Evolutionary conservation across 1,140 invertebrate species (phyloP).

Genomic region (Cheumatopsyche charites): DNA sequence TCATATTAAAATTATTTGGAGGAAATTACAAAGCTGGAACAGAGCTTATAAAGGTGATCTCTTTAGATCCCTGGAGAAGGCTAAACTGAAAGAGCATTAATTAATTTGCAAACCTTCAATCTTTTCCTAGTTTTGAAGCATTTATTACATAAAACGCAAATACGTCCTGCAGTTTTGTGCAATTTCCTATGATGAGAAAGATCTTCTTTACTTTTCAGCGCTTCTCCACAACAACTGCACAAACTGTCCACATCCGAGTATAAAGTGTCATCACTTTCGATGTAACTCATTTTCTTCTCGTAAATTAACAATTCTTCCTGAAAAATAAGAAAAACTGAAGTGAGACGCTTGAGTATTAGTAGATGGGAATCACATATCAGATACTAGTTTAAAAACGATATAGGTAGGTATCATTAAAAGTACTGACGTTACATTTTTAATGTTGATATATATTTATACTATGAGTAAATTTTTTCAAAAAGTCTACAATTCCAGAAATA

Average conservation of each 20-base stretch:
- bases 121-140: constrained; percentile 27
- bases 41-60: no score
- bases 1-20: no score
- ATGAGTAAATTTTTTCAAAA: no score
- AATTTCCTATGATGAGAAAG: neutral
- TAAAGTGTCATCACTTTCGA: neutral
- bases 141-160: constrained; percentile 30
- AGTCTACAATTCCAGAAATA: no score
- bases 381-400: no score
- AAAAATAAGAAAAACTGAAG: neutral
- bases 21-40: no score
- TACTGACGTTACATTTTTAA: no score
- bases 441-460: no score
- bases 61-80: no score
- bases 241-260: neutral
- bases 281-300: neutral
- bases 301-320: constrained; percentile 22
- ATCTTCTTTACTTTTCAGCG: neutral
- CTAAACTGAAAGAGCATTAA: neutral
- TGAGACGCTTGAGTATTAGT: no score
- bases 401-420: no score
- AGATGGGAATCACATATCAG: no score
- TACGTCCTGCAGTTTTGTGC: neutral
- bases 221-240: neutral
- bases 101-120: constrained; percentile 26